Percentiles rank a stretch among this genome's conserved stretches.
Evolutionary conservation across 2,113 vertebrate genomes (phyloP).

Genomic region (Nyctereutes procyonoides): DNA sequence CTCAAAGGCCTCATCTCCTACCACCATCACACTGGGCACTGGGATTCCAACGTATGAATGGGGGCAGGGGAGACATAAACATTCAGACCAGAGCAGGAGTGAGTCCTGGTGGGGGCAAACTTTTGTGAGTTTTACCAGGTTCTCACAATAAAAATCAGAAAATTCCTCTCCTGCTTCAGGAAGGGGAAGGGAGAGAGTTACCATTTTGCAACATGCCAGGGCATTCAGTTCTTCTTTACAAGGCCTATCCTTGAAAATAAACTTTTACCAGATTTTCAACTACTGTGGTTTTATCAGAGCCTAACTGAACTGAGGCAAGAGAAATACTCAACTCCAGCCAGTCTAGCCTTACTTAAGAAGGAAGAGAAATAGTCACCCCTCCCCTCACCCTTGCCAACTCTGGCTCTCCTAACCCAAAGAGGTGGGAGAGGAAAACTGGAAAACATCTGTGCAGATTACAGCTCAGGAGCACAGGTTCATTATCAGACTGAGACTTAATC

Average conservation of each 20-base stretch:
- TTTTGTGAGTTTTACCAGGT: background rate
- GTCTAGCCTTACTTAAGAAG: background rate
- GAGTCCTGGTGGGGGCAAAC: background rate
- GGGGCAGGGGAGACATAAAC: background rate
- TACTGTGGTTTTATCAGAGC: background rate
- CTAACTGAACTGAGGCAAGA: background rate
- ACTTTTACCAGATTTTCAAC: background rate
- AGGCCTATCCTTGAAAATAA: background rate
- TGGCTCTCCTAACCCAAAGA: background rate
- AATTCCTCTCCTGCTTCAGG: background rate
- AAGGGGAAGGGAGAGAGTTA: background rate
- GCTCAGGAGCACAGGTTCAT: background rate
- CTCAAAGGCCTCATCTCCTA: background rate
- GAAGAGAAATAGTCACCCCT: background rate
- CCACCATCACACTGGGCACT: background rate
- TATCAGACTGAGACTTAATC: background rate
- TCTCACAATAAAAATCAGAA: background rate
- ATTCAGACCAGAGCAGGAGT: no score
- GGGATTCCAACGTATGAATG: background rate
- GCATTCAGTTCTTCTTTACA: background rate
- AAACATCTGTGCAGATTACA: background rate
- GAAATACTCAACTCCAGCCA: background rate
- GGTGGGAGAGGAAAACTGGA: fast-evolving
- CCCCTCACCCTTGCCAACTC: background rate
- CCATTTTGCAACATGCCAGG: background rate